Conservation (phyloP, 1,140 invertebrate genomes). For the Drosophila rhopaloa region DNA sequence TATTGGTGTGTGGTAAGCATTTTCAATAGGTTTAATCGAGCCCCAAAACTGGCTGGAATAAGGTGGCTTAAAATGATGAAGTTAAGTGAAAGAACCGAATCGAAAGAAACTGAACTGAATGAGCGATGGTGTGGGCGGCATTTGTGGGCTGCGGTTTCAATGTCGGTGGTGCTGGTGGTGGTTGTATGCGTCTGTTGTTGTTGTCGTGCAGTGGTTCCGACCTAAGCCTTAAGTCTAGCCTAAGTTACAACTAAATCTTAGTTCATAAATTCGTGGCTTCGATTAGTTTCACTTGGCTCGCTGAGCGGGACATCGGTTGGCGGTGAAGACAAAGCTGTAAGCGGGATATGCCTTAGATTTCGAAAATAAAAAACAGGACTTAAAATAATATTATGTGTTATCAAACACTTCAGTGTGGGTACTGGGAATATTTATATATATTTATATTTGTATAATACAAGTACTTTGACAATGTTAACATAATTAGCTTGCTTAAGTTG, state of each 20-base stretch:
- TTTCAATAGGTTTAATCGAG: constrained; percentile 25
- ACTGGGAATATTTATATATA: constrained; percentile 22
- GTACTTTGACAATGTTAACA: constrained; percentile 29
- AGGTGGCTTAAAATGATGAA: constrained; percentile 28
- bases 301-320: constrained; percentile 14
- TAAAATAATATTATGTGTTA: constrained; percentile 10
- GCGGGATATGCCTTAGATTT: constrained; percentile 8
- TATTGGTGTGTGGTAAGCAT: constrained; percentile 57
- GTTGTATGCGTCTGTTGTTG: constrained; percentile 25
- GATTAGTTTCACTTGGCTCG: constrained; percentile 2
- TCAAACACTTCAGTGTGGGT: constrained; percentile 12
- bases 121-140: constrained; percentile 18
- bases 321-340: constrained; percentile 24
- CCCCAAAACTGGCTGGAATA: constrained; percentile 10
- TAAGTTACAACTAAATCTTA: constrained; percentile 45
- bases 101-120: constrained; percentile 44
- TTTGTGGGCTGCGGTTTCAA: constrained; percentile 9
- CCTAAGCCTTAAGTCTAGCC: constrained; percentile 41
- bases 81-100: constrained; percentile 27
- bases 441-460: constrained; percentile 27
- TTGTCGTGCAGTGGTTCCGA: constrained; percentile 37
- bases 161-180: constrained; percentile 15
- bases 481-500: constrained; percentile 24
- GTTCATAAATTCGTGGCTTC: constrained; percentile 15
- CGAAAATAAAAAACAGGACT: constrained; percentile 21